Base-by-base conservation (phyloP, 2,113 vertebrate species). In the Lophius piscatorius region DNA sequence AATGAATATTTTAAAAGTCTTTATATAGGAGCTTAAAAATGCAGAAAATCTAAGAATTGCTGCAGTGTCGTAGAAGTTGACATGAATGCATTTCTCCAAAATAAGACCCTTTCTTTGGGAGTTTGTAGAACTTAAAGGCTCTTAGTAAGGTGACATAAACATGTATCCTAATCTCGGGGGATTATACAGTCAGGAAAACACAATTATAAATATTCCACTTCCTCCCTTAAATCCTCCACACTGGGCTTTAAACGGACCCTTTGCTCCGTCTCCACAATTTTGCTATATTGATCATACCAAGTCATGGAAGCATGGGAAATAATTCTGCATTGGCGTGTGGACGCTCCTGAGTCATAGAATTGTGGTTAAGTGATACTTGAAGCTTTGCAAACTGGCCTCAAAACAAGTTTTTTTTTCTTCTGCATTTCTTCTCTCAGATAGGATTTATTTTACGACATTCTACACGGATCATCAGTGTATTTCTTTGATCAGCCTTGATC, bases 311-410 rank as follows among this genome's bases (percentile, higher is more conserved):
- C 57, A 45, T 18, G 3, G 33, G 36, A 36, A 47, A 59, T 17
- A 7, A 5, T 13, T 50, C 17, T 35, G 9, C 7, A 4, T 3
- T 2, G 10, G 24, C 56, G 16, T 50, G 24, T 0, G 13, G 42
- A 47, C 4, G 26, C 42, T 59, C 21, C 5, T 34, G 6, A 22
- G 20, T 64, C 31, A 36, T 17, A 12, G 2, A 21, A 2, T 28
- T 35, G 45, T 28, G 42, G 44, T 33, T 56, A 34, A 52, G 8
- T 13, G 24, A 36, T 69, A 31, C 51, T 64, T 75, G 63, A 76
- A 73, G 4, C 31, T 52, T 20, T 61, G 42, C 6, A 35, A 18
- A 65, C 44, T 45, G 50, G 17, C 50, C 46, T 12, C 18, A 58
- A 5, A 36, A 23, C 0, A 0, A 40, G 1, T 0, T 8, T 33